Evolutionary conservation across 2,797 vertebrate species (phyloP).

Genomic region (Anisognathus igniventris): DNA sequence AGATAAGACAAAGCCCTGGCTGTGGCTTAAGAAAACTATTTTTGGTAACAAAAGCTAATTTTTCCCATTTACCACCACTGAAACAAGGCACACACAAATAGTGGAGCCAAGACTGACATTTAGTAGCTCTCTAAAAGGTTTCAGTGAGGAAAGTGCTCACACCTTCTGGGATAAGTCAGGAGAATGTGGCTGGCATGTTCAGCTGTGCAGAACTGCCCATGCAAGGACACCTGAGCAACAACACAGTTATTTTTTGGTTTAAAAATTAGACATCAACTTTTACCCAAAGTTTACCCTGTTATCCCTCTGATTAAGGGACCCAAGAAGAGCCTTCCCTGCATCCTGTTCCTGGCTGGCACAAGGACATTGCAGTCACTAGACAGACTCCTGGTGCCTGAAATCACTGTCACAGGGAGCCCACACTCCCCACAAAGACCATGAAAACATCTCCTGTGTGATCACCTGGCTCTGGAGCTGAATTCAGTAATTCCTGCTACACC

Average conservation of each 20-base stretch:
- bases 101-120: not conserved
- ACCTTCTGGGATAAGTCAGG: not conserved
- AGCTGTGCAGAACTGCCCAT: not conserved
- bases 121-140: not conserved
- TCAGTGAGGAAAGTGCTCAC: not conserved
- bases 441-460: not conserved
- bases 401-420: not conserved
- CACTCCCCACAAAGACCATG: not conserved
- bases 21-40: not conserved
- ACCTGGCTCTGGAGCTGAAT: not conserved
- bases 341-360: not conserved
- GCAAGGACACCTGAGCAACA: not conserved
- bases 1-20: not conserved
- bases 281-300: not conserved
- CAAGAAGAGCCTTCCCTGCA: not conserved
- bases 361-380: not conserved
- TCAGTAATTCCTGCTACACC: not conserved
- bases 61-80: not conserved
- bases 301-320: not conserved
- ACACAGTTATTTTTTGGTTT: not conserved
- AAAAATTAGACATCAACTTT: not conserved
- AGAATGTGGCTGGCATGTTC: not conserved
- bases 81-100: not conserved
- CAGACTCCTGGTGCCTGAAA: not conserved
- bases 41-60: not conserved